Evolutionary conservation across 2,888 invertebrate species (phyloP), one percentile per base, ranked within the genome.

Genomic region (Eilema caniola): DNA sequence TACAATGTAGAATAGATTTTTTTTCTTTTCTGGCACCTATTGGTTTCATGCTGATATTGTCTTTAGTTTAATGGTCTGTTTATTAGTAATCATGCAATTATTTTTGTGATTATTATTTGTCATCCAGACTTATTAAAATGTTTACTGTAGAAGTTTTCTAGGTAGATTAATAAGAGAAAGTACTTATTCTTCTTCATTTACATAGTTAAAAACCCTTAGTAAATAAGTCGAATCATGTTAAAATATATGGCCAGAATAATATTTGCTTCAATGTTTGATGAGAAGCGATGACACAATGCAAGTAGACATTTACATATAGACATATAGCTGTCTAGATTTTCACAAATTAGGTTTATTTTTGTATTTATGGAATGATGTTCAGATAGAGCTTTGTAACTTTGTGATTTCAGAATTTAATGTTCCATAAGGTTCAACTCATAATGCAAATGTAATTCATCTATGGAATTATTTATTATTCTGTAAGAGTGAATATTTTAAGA

Each of bases 401-500:
- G 31, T 16, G 31, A 31, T 62, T 61, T 28, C 24, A 25, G 28
- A 61, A 53, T 8, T 57, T 37, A 37, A 24, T n/a, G 62, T 53
- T 71, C 11, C 25, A 5, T 25, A 64, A 60, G 70, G 59, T 77
- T 66, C 74, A 64, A 67, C 71, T 12, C 73, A 64, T 62, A 12
- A 37, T 62, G 68, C 76, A 70, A 70, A 69, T 71, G 69, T 65
- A 76, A 77, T 79, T 80, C 85, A 85, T 84, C 82, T 79, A 80
- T 71, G 60, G 70, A 75, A 68, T 41, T 73, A 76, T 68, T 65
- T 69, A 71, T 70, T 69, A 73, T 75, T 53, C 69, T 67, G 67
- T 78, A 84, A 80, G 77, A 77, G 81, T 85, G 83, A 86, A 84
- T 91, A 92, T 93, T 92, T 93, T 92, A 85, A 83, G 90, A 90